Conservation (phyloP, 2,888 invertebrate species). For the Panzeria rudis region DNA sequence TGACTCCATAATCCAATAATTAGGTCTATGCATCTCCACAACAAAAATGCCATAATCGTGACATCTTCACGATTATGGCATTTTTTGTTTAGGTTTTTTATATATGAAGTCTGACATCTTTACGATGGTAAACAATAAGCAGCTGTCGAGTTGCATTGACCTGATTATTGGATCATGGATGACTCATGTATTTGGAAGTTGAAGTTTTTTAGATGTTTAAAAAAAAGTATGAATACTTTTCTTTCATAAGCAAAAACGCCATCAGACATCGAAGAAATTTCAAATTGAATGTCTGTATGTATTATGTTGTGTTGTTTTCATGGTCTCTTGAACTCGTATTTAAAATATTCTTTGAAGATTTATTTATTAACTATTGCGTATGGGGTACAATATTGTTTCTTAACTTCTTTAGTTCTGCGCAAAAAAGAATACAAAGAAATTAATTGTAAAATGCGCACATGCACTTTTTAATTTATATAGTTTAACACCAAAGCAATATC, state of each 20-base stretch:
- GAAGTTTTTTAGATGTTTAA: not conserved
- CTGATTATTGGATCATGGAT: no score
- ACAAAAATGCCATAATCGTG: no score
- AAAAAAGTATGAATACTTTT: not conserved
- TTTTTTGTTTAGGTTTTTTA: no score
- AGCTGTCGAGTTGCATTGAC: no score
- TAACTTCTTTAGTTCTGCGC: not conserved
- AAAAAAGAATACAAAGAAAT: conserved; percentile 18
- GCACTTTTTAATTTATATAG: conserved; percentile 24
- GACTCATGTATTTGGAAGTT: not conserved
- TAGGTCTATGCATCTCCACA: no score
- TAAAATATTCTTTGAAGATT: conserved; percentile 19
- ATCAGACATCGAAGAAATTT: not conserved
- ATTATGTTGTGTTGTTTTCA: conserved; percentile 2
- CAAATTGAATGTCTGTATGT: no score
- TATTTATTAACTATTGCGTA: conserved; percentile 19
- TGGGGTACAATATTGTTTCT: not conserved
- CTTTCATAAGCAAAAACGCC: conserved; percentile 21
- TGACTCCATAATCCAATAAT: no score
- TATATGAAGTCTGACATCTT: no score
- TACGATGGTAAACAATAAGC: no score
- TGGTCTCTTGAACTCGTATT: conserved; percentile 19
- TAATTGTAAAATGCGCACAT: conserved; percentile 34
- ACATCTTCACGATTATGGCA: no score
- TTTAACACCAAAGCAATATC: no score